phyloP scores from a whole-genome alignment of 2,888 invertebrate genomes.

The Ornithoptera priamus region DNA sequence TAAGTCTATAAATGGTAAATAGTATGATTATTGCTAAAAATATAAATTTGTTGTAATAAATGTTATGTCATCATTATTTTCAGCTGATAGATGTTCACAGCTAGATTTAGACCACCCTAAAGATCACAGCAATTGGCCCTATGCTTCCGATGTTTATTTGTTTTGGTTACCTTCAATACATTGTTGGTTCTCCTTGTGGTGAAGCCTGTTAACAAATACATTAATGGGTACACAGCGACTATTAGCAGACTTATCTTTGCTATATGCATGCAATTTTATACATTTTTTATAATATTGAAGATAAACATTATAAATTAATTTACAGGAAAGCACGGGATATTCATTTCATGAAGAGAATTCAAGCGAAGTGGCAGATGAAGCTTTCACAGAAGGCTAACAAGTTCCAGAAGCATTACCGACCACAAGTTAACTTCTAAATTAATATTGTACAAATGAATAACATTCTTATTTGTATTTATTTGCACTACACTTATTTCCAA shows the following conservation, averaged over 20 bases:
- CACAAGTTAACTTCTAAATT: constrained; percentile 88
- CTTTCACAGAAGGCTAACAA: constrained; percentile 90
- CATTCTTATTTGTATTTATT: not conserved
- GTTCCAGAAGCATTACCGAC: constrained; percentile 89
- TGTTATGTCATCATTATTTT: not conserved
- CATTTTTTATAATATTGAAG: not conserved
- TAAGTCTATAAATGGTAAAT: too few species aligned
- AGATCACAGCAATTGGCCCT: too few species aligned
- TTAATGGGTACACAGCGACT: too few species aligned
- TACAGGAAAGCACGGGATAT: constrained; percentile 90
- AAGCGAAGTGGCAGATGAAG: constrained; percentile 87
- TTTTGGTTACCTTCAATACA: too few species aligned
- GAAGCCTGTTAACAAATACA: too few species aligned
- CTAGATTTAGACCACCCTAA: too few species aligned
- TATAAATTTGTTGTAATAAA: too few species aligned
- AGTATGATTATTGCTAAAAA: too few species aligned
- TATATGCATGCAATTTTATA: not conserved
- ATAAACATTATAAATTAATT: constrained; percentile 34
- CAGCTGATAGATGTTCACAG: not conserved
- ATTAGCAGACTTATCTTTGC: too few species aligned
- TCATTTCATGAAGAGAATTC: constrained; percentile 89
- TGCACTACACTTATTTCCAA: not conserved
- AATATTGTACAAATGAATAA: not conserved
- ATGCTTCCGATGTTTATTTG: too few species aligned
- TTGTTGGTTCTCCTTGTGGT: too few species aligned